These are phyloP conservation scores for Sylvia borin DNA, from an alignment of 2,797 vertebrate species.

Conservation along the genomic window DNA sequence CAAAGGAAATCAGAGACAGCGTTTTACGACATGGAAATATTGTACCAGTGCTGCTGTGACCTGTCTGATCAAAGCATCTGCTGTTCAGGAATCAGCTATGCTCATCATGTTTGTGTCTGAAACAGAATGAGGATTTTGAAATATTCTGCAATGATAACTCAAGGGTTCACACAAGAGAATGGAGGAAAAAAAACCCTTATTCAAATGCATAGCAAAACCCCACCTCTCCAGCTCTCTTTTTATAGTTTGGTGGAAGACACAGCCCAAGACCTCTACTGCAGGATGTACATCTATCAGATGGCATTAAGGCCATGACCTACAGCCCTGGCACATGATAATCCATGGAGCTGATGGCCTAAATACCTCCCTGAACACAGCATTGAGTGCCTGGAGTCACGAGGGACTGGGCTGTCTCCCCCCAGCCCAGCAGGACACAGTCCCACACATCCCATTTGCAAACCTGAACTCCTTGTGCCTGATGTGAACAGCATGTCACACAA, in stretches of 20 bases:
- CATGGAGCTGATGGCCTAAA: not conserved
- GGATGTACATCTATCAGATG: not conserved
- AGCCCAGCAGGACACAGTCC: not conserved
- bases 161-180: not conserved
- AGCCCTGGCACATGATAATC: not conserved
- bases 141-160: not conserved
- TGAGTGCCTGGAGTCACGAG: not conserved
- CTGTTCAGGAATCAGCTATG: not conserved
- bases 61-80: not conserved
- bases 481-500: not conserved
- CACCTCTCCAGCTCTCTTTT: not conserved
- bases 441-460: not conserved
- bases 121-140: not conserved
- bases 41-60: not conserved
- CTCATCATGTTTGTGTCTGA: not conserved
- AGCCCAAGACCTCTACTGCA: not conserved
- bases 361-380: not conserved
- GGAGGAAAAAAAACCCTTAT: not conserved
- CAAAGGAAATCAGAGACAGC: not conserved
- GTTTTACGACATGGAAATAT: not conserved
- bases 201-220: not conserved
- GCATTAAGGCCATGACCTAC: not conserved
- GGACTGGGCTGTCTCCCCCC: not conserved
- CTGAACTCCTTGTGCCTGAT: not conserved
- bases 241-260: not conserved